Evolutionary conservation across 2,797 vertebrate species (phyloP).

Genomic region (Characodon lateralis): DNA sequence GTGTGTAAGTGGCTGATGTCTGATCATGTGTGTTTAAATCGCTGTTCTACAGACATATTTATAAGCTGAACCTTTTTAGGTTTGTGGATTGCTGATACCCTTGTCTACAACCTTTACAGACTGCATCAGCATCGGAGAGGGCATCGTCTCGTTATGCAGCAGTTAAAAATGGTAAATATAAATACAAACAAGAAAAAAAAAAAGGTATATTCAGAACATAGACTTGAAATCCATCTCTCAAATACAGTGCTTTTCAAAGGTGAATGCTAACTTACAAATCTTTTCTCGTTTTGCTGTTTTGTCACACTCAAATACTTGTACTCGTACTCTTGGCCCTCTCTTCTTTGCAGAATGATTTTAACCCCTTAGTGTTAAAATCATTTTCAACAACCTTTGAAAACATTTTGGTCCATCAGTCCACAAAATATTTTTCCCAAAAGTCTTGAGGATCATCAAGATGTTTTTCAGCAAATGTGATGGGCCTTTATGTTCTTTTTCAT

Average conservation of each 20-base stretch:
- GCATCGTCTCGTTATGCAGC: neutral
- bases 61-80: neutral
- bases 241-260: neutral
- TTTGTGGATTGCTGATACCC: neutral
- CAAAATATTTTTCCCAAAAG: neutral
- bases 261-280: no score
- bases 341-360: no score
- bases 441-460: neutral
- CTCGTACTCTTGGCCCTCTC: no score
- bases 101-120: neutral
- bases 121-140: neutral
- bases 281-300: no score
- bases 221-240: neutral
- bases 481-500: neutral
- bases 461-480: neutral
- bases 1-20: slow-evolving; percentile 32
- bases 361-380: no score
- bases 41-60: neutral
- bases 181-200: neutral
- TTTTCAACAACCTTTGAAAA: no score
- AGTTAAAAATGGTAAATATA: neutral
- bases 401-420: no score
- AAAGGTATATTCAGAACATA: neutral
- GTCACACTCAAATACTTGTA: no score
- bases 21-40: slow-evolving; percentile 25